Base-by-base conservation (phyloP, 2,888 invertebrate genomes). In the Pheosia tremula region DNA sequence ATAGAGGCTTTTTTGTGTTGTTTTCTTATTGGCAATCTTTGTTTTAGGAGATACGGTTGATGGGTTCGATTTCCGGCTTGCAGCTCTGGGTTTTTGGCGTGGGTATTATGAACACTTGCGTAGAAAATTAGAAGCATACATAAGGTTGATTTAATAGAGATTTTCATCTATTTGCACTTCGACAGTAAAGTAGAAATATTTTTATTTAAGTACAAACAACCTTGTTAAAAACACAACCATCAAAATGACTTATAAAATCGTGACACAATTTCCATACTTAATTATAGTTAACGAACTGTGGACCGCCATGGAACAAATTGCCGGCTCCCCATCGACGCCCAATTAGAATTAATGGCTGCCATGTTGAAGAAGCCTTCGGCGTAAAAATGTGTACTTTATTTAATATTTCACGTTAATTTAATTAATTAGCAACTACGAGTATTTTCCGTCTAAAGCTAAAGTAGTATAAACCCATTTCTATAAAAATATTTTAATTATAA, bases 301-400 rank as follows among this genome's bases (percentile, higher is more conserved):
- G 37, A 3, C 53, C 11, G 54, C 56, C 57, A 56, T 53, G 37
- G 53, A 59, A 62, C 45, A 57, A 68, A 64, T 66, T 62, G 57
- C 43, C 11, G 43, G 50, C 50, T 56, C 59, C 41, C 11, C 63
- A 66, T 66, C 59, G 56, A 53, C 7, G 50, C 47, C 55, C 56
- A 63, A 65, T 73, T 66, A 62, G 62, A 66, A 73, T 71, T 66
- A 72, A 73, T 71, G 57, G 61, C 56, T 37, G 41, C 55, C 53
- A 49, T 59, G 38, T 63, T 59, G 43, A 53, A 41, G 53, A 53
- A 53, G 53, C 24, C 36, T 36, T 52, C 5, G 10, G 11, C 13
- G 6, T n/a, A 52, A 45, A 58, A 59, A 3, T 9, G 3, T 24
- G 43, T 36, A 53, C 66, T 54, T 53, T 37, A 5, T 3, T n/a